Base-by-base conservation (phyloP, 2,888 invertebrate genomes). In the Mamestra brassicae region DNA sequence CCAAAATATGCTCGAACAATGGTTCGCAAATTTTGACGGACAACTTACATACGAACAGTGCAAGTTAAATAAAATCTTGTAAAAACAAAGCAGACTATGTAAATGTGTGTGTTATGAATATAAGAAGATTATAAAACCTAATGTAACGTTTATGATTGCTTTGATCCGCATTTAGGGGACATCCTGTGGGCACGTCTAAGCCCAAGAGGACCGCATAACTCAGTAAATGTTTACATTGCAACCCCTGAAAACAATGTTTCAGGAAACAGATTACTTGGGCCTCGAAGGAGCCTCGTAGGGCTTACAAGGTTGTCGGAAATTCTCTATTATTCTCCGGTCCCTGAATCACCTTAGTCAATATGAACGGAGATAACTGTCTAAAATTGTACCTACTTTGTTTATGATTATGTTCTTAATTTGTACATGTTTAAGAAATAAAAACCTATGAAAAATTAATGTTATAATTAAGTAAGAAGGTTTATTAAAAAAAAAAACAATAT, bases 261-360 rank as follows among this genome's bases (percentile, higher is more conserved):
- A 76, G 76, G 57, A 36, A 71, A 54, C 68, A 64, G 72, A 84
- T 76, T 76, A 69, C 74, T 66, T 63, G 62, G 60, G 74, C 57
- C 52, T 64, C 61, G 2, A 34, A 74, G 11, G 34, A 50, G 74
- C 55, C 42, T 64, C 61, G 1, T 38, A 72, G 15, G 50, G 64
- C 71, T 73, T 45, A 60, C 36, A 66, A 69, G 1, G 67, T 64
- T 52, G 52, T 42, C 45, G 55, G 76, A 62, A 66, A 62, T 71
- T 76, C 54, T 47, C 34, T 36, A 68, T 55, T 74, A 78, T 50
- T 26, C 26, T 26, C 70, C 57, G 83, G 74, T 60, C 38, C 1
- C 52, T 45, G 34, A 64, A 67, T 72, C 36, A 63, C 54, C 66
- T 58, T 58, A 45, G 52, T 47, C 15, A 55, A 15, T 47, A 17